A percentile compares a stretch with the other conserved stretches of the same genome.
These are phyloP conservation scores for Ophioninae sp. DNA, from an alignment of 2,888 invertebrate species.

Conservation along the genomic window DNA sequence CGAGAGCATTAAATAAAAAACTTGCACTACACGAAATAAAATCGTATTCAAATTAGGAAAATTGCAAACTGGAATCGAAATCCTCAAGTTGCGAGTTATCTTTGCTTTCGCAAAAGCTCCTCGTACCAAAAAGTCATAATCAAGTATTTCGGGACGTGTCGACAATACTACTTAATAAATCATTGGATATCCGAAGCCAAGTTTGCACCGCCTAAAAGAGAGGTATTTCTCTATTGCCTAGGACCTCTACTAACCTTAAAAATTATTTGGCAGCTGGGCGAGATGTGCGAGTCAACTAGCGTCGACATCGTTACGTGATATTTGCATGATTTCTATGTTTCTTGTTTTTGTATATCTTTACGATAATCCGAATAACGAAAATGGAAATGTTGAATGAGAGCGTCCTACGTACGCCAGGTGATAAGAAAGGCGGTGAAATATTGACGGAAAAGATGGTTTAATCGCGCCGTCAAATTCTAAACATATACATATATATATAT, in stretches of 20 bases:
- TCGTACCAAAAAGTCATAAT: background rate
- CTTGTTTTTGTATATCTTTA: background rate
- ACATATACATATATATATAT: background rate
- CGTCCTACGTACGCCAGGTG: background rate
- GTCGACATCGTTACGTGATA: conserved; percentile 5
- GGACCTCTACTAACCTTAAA: conserved; percentile 19
- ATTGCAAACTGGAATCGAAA: no score
- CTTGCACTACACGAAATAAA: no score
- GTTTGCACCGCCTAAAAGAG: background rate
- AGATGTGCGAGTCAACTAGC: background rate
- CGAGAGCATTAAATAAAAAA: no score
- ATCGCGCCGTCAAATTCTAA: background rate
- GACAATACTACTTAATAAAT: background rate
- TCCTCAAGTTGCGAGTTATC: no score
- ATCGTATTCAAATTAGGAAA: no score
- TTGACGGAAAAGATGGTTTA: background rate
- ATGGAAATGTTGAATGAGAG: background rate
- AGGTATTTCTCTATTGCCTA: background rate
- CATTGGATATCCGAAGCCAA: background rate
- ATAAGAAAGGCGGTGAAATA: background rate
- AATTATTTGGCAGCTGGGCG: background rate
- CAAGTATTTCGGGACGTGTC: background rate
- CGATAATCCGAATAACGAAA: background rate
- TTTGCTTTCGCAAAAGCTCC: no score
- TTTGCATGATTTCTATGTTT: background rate